Evolutionary conservation across 2,888 invertebrate species (phyloP), one percentile per base, ranked within the genome.

Genomic region (Resseliella maxima): DNA sequence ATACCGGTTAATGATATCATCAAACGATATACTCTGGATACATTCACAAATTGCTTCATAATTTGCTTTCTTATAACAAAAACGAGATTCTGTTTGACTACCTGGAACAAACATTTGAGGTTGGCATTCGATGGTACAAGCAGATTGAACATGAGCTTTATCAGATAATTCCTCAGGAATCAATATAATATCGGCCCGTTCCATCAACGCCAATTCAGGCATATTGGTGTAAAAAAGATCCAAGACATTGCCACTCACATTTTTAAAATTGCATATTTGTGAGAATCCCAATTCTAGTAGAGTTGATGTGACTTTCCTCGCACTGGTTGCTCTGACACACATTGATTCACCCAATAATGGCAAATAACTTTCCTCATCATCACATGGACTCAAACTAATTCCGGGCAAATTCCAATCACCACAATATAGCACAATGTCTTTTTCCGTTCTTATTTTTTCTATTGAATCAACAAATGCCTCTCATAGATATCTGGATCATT

Each of bases 201-300:
- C 24, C 45, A 85, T 35, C 3, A 18, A n/a, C 1, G 85, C 18
- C n/a, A 85, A 15, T 41, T 85, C 85, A 15, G 85, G 85, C 24
- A 21, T 24, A 85, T 85, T 41, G 18, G 85, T 45, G 24, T 85
- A 85, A 3, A 85, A 3, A 0, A 41, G 21, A 24, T 85, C 85
- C 3, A 85, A 38, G 2, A 85, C 85, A 45, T 85, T 85, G 1
- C 85, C 85, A n/a, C 24, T 24, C 18, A 24, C 45, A 85, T 85
- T 85, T 5, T 18, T 0, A n/a, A 45, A 38, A 21, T 41, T 6
- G 1, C 18, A 41, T 45, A 85, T 24, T 85, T 85, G 85, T n/a
- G 8, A 27, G 5, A 85, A 24, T 0, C 27, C 45, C n/a, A 45
- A 1, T 1, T 85, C n/a, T 0, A 45, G 2, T 6, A 85, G 2